Conservation (phyloP, 2,113 vertebrate genomes). For the Lepisosteus oculatus region DNA sequence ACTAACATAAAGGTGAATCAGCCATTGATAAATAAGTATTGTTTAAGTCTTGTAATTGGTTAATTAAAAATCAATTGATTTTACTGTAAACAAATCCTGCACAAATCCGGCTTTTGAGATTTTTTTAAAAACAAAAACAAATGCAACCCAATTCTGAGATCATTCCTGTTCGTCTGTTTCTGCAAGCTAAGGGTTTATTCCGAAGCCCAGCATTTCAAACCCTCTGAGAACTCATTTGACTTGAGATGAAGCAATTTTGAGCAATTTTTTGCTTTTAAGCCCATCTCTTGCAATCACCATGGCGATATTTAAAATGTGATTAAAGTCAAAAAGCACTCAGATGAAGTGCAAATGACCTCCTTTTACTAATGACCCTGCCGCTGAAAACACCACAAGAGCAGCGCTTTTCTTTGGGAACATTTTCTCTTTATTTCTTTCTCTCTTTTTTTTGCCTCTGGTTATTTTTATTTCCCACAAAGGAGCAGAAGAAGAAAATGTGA, state of each 20-base stretch:
- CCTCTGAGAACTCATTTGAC: conserved; percentile 48
- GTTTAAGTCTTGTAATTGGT: no score
- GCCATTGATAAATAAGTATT: no score
- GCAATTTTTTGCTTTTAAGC: conserved; percentile 61
- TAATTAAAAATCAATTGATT: no score
- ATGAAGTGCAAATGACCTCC: conserved; percentile 37
- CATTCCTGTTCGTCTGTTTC: conserved; percentile 11
- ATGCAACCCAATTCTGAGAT: no score
- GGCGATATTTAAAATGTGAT: conserved; percentile 63
- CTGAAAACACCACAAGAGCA: not conserved
- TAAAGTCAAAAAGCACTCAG: conserved; percentile 43
- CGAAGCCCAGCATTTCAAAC: conserved; percentile 47
- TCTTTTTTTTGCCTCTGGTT: not conserved
- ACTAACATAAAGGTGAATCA: no score
- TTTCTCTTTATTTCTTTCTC: not conserved
- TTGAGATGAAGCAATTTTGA: conserved; percentile 60
- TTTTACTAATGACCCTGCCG: conserved; percentile 1
- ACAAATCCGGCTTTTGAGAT: no score
- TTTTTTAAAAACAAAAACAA: no score
- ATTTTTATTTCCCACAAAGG: not conserved
- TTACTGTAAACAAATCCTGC: no score
- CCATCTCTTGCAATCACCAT: conserved; percentile 66
- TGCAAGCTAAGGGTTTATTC: conserved; percentile 34
- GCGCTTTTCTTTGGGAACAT: not conserved
- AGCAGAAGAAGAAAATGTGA: not conserved